Evolutionary conservation across 2,888 invertebrate species (phyloP), one percentile per base, ranked within the genome.

Genomic region (Gryllus longicercus): DNA sequence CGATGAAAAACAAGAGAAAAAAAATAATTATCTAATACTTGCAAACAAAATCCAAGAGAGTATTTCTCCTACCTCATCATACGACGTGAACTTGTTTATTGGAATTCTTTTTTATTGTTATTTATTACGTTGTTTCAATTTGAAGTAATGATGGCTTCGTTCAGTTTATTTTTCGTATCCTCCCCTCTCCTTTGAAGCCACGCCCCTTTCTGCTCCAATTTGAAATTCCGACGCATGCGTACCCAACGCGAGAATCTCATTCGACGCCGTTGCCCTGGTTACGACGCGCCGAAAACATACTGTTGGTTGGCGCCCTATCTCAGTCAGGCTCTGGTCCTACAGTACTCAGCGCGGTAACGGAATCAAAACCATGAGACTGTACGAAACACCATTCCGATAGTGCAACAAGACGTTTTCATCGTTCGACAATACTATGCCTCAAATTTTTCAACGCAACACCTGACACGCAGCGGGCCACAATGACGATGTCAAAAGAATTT

Each of bases 311-410:
- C 16, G 16, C 16, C 63, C 63, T n/a, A 63, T 14, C 16, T n/a
- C 63, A 63, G 63, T 63, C 63, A 63, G 63, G 63, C 63, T 63
- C 63, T n/a, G 63, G 63, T 63, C 63, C 63, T 63, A 63, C 63
- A 63, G 63, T 63, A 63, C 63, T 63, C 63, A 63, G 63, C 63
- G 63, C 63, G 63, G 63, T 63, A 63, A 63, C 63, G 63, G 63
- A n/a, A 63, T 63, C 63, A 63, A 63, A 63, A 63, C 63, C 63
- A 63, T 63, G 63, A 63, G 16, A 63, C 16, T 63, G 63, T n/a
- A 63, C 63, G 63, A 63, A 18, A 63, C 16, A n/a, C 14, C 16
- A 63, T 63, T 18, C n/a, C 63, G 63, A 63, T n/a, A 63, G 63
- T 63, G 63, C 5, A 38, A 63, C 63, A 14, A 63, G 63, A 63